Base-by-base conservation (phyloP, 1,140 invertebrate genomes). In the Habropoda laboriosa region DNA sequence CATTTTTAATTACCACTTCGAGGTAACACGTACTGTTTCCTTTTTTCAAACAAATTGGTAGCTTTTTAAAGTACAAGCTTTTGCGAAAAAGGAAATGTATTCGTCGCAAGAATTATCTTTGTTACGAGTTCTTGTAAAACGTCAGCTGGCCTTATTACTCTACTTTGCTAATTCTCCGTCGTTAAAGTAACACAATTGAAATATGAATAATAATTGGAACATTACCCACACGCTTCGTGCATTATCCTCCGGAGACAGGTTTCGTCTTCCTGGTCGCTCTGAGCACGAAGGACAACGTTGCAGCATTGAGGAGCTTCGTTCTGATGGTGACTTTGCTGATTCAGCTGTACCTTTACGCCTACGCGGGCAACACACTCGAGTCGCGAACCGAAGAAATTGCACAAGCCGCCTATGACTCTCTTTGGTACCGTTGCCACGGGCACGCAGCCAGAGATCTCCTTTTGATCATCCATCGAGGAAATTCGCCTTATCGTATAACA, bases 311-410 rank as follows among this genome's bases (percentile, higher is more conserved):
- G 30, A 77, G 81, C 32, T 16, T 61, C 3, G 49, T 86, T 0
- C 12, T 85, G 38, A 82, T 82, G 35, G 42, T 78, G 12, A 85
- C 85, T 3, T 42, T 86, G 38, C 27, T 86, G 0, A 42, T 76
- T 7, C 85, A 86, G 40, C 18, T 86, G 3, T 86, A 79, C n/a
- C 61, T 82, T 7, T 86, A 85, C 57, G 72, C 70, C 21, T 86
- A 86, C 27, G 83, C 83, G 12, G 83, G 83, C 3, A 55, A 80
- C 42, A 51, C 32, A 0, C 21, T 86, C 2, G 83, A 86, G n/a
- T 58, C 66, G 0, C 35, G 70, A n/a, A 68, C 72, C 3, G 75
- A 10, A 0, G 73, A 30, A 2, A 53, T 86, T 30, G 71, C 47
- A 0, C 49, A 66, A 21, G 63, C 64, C 1, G 75, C 12, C 51